Conservation (phyloP, 2,113 vertebrate genomes). For the Psephotus haematonotus region DNA sequence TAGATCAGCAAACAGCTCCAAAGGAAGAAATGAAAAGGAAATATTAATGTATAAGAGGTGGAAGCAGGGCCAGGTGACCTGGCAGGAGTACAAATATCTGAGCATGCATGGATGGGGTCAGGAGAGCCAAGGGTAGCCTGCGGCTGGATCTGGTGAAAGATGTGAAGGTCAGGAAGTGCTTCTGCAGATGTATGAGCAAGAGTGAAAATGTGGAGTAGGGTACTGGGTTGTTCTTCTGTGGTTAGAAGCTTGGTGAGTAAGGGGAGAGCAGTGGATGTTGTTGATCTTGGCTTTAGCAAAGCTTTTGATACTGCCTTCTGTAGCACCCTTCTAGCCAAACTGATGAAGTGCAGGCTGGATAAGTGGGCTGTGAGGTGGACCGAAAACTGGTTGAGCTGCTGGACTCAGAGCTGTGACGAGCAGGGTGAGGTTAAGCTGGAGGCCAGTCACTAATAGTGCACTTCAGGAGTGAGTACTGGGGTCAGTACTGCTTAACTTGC, state of each 20-base stretch:
- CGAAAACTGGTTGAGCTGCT: background rate
- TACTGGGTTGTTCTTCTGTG: background rate
- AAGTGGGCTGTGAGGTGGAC: background rate
- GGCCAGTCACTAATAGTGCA: background rate
- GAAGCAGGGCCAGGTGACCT: background rate
- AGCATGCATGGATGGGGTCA: background rate
- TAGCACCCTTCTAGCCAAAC: background rate
- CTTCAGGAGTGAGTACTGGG: background rate
- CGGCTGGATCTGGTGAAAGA: background rate
- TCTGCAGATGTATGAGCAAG: background rate
- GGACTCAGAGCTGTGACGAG: background rate
- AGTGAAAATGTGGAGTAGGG: background rate
- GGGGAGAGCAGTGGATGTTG: background rate
- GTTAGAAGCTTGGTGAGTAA: background rate
- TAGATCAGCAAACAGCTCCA: background rate
- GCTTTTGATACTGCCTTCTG: background rate
- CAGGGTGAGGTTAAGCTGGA: background rate
- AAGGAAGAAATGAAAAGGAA: background rate
- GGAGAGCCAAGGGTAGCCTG: background rate
- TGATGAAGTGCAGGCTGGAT: background rate
- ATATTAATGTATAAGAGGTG: accelerated
- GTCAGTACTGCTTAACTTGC: background rate
- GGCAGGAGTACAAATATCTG: background rate
- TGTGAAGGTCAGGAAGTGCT: background rate
- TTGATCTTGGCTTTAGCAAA: background rate